These are phyloP conservation scores for Epinephelus fuscoguttatus DNA, from an alignment of 2,113 vertebrate species.

Conservation along the genomic window DNA sequence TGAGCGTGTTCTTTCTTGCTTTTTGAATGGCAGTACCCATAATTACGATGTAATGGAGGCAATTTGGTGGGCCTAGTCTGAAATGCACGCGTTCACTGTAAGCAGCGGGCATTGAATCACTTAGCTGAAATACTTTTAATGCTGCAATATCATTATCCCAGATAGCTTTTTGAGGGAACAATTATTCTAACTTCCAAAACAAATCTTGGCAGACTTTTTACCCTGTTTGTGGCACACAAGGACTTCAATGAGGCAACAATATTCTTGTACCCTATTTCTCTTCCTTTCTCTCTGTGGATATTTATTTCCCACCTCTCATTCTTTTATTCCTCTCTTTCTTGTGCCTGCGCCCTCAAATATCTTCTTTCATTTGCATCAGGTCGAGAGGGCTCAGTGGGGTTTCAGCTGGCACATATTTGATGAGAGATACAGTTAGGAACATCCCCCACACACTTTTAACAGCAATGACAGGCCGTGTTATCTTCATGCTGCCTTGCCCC, in stretches of 20 bases:
- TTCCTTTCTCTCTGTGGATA: conserved; percentile 9
- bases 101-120: conserved; percentile 10
- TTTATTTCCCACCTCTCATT: conserved; percentile 11
- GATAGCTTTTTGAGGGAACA: conserved; percentile 41
- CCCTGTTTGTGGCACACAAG: conserved; percentile 5
- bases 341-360: conserved; percentile 21
- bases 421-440: conserved; percentile 29
- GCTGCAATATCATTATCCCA: conserved; percentile 33
- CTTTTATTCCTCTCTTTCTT: conserved; percentile 13
- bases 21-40: conserved; percentile 41
- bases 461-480: conserved; percentile 45
- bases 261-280: background rate
- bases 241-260: background rate
- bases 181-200: conserved; percentile 51
- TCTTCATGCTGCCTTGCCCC: conserved; percentile 46
- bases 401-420: conserved; percentile 46
- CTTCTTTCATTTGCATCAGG: conserved; percentile 43
- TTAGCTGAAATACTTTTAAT: conserved; percentile 47
- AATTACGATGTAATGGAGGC: conserved; percentile 49
- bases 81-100: conserved; percentile 51
- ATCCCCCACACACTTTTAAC: conserved; percentile 32
- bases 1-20: conserved; percentile 1
- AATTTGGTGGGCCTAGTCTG: conserved; percentile 29
- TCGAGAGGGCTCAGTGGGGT: conserved; percentile 39
- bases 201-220: conserved; percentile 42